These are phyloP conservation scores for Drosophila helvetica DNA, from an alignment of 2,888 invertebrate genomes.

Conservation along the genomic window DNA sequence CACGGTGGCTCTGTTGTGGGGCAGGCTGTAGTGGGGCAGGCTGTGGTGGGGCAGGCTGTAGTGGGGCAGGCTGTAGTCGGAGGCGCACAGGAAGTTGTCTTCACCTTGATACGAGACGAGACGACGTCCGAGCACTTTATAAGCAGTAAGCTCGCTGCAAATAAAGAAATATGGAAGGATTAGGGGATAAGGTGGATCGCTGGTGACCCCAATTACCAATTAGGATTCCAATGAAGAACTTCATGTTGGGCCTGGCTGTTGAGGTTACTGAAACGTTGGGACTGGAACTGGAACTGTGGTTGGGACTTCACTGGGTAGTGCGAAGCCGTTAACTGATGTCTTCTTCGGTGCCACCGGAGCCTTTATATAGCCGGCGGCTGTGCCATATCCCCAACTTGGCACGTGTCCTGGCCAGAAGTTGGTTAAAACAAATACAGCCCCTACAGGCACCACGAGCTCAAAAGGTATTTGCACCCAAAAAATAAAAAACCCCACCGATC, in stretches of 20 bases:
- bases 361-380: neutral
- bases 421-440: neutral
- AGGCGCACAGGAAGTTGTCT: no score
- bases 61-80: no score
- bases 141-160: neutral
- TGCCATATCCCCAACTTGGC: neutral
- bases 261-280: neutral
- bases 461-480: neutral
- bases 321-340: conserved; percentile 21
- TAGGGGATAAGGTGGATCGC: neutral
- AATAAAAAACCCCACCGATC: neutral
- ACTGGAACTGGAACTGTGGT: neutral
- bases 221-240: conserved; percentile 2
- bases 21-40: no score
- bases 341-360: neutral
- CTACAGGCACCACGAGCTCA: neutral
- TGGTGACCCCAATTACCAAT: conserved; percentile 18
- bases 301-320: neutral
- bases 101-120: neutral
- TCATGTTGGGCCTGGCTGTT: conserved; percentile 10
- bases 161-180: neutral
- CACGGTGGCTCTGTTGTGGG: no score
- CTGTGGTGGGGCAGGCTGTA: no score
- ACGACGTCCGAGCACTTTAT: neutral
- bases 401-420: neutral